Conservation (phyloP, 2,888 invertebrate species). For the Prenolepis imparis region DNA sequence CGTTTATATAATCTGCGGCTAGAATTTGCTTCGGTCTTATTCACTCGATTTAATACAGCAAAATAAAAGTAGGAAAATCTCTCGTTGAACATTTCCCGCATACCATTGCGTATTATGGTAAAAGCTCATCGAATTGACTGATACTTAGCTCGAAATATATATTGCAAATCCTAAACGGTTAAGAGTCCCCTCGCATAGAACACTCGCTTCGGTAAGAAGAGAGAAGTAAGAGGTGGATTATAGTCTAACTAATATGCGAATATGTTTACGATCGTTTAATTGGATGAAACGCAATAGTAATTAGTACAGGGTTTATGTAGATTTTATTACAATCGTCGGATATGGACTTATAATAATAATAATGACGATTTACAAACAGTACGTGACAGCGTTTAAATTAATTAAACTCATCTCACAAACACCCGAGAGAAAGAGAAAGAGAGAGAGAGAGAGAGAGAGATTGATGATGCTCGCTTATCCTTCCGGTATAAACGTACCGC, state of each 20-base stretch:
- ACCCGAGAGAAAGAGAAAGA: too few relatives aligned
- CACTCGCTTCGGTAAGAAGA: neutral
- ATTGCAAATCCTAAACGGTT: neutral
- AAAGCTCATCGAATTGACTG: neutral
- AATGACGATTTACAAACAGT: conserved; percentile 42
- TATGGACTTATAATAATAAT: conserved; percentile 3
- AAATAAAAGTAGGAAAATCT: neutral
- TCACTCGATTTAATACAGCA: neutral
- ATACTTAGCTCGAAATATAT: neutral
- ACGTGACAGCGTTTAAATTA: conserved; percentile 27
- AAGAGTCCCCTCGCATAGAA: neutral
- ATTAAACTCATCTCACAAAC: neutral
- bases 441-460: neutral
- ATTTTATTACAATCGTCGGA: conserved; percentile 37
- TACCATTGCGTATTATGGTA: neutral
- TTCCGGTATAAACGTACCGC: neutral
- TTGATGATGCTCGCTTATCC: conserved; percentile 33
- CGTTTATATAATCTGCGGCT: neutral
- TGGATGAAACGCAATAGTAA: neutral
- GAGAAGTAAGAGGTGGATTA: neutral
- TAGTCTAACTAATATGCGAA: neutral
- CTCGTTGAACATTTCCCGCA: neutral
- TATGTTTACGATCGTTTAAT: conserved; percentile 20
- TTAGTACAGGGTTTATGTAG: conserved; percentile 18
- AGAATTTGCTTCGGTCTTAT: neutral